Evolutionary conservation across 2,113 vertebrate species (phyloP).

Genomic region (Struthidea cinerea): DNA sequence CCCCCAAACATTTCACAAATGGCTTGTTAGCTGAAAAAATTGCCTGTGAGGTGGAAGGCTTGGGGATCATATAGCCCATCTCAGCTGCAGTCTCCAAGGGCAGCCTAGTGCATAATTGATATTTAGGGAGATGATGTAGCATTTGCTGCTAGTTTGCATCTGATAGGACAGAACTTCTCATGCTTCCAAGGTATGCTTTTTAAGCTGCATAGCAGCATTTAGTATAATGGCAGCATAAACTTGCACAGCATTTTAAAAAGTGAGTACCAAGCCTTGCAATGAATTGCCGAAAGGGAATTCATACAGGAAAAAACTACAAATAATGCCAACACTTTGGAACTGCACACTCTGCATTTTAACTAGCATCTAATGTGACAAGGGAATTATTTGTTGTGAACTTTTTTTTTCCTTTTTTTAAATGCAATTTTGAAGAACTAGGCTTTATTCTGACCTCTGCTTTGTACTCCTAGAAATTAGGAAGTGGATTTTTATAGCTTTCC

Average conservation of each 20-base stretch:
- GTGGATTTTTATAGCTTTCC: neutral
- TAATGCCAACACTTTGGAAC: neutral
- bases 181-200: neutral
- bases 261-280: neutral
- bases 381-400: neutral
- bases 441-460: neutral
- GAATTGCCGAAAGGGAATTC: neutral
- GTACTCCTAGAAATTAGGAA: neutral
- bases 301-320: neutral
- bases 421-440: neutral
- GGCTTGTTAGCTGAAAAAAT: neutral
- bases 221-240: neutral
- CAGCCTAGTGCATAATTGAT: neutral
- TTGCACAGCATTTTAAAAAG: neutral
- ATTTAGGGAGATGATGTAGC: neutral
- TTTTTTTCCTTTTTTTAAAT: neutral
- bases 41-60: neutral
- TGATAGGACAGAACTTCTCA: neutral
- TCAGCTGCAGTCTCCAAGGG: neutral
- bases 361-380: neutral
- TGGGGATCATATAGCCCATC: neutral
- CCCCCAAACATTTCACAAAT: neutral
- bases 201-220: neutral
- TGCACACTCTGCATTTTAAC: neutral
- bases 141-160: neutral